Percentiles rank a stretch among this genome's conserved stretches.
These are phyloP conservation scores for Diplodus puntazzo DNA, from an alignment of 2,797 vertebrate species.

Conservation along the genomic window DNA sequence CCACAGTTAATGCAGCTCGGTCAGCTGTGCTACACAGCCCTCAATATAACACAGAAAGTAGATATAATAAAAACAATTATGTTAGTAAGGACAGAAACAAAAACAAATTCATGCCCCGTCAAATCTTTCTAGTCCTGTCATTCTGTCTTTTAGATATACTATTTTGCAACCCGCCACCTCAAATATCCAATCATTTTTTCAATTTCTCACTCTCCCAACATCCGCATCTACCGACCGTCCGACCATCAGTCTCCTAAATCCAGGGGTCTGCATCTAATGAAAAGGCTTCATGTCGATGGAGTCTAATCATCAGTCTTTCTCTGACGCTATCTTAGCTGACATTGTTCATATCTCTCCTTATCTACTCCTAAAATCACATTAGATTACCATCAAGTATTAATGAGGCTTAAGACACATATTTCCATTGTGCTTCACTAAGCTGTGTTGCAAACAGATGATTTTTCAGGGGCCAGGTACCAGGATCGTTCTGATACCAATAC, in stretches of 20 bases:
- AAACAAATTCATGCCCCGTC: constrained; percentile 2
- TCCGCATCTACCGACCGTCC: neutral
- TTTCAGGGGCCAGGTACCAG: neutral
- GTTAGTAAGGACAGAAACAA: constrained; percentile 10
- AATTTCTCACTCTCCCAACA: neutral
- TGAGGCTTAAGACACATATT: constrained; percentile 2
- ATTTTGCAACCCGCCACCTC: neutral
- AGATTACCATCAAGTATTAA: constrained; percentile 4
- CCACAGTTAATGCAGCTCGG: constrained; percentile 32
- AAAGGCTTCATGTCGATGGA: neutral
- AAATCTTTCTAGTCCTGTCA: neutral
- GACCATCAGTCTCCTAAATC: neutral
- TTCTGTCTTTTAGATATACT: neutral
- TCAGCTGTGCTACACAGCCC: constrained; percentile 6
- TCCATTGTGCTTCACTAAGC: neutral
- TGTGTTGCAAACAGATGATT: neutral
- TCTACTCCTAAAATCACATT: neutral
- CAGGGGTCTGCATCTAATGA: neutral
- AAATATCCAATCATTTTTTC: neutral
- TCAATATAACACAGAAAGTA: constrained; percentile 22
- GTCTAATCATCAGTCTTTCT: neutral
- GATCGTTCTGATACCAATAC: too few relatives aligned
- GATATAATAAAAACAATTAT: constrained; percentile 1
- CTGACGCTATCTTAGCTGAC: neutral
- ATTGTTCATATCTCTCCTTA: neutral